Evolutionary conservation across 2,888 invertebrate genomes (phyloP), one percentile per base, ranked within the genome.

Genomic region (Leptinotarsa rubiginosa): DNA sequence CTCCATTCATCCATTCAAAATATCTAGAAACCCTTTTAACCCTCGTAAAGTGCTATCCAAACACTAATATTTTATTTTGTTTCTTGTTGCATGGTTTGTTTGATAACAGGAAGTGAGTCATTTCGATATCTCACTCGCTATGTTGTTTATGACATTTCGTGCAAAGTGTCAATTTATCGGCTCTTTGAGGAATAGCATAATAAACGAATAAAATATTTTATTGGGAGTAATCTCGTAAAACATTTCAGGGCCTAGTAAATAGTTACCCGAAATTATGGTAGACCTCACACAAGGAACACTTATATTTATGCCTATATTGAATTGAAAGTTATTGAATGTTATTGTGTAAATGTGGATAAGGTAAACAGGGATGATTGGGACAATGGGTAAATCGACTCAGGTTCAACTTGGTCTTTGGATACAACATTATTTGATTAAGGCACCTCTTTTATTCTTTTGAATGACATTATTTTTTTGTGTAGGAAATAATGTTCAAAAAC

Each of bases 121-220:
- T 22, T 22, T 22, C 20, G 13, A 20, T 22, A 56, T 56, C 56
- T 22, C 22, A 22, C 22, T 56, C 22, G 22, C 22, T 4, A 20
- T 22, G 20, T 56, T 56, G 56, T 56, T 56, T 56, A 56, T 56
- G 22, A 4, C 56, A 4, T 22, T 56, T 56, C 15, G 56, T 22
- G 56, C 56, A 56, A 56, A 56, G 56, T 56, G 56, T 20, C 56
- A 56, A 56, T 56, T 56, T 22, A 56, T 56, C 56, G 54, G 54
- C 20, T 20, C 54, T 56, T 56, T 56, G 54, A 56, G 1, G 56
- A 22, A 15, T 56, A 25, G 20, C 15, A 22, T 56, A 56, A 56
- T 56, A 56, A 56, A 56, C 2, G 22, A 56, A 56, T 56, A 56
- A 56, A 56, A 56, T 56, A 56, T 22, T 56, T 56, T 56, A 56